Evolutionary conservation across 2,888 invertebrate species (phyloP).

Genomic region (Macrophya annulata): DNA sequence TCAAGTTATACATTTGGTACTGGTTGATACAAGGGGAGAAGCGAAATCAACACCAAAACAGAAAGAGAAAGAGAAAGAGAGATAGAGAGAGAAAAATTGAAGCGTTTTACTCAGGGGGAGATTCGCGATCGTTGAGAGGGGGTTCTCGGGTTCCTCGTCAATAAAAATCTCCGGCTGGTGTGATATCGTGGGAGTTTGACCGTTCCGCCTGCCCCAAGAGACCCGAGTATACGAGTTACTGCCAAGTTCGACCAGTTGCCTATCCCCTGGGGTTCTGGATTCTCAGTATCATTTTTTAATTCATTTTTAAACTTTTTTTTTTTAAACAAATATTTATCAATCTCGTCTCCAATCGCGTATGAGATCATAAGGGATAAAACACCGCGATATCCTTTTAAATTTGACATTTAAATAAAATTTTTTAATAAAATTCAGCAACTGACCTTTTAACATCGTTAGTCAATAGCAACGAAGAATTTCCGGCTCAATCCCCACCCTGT

Average conservation of each 20-base stretch:
- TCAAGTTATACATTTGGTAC: neutral
- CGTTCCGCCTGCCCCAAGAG: constrained; percentile 55
- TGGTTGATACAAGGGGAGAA: neutral
- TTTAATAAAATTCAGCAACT: neutral
- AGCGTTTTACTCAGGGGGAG: constrained; percentile 8
- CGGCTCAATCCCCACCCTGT: neutral
- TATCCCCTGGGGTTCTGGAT: constrained; percentile 65
- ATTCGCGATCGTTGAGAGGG: constrained; percentile 63
- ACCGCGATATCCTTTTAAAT: neutral
- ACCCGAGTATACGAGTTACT: constrained; percentile 52
- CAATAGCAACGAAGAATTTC: neutral
- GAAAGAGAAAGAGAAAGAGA: constrained; percentile 20
- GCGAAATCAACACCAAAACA: neutral
- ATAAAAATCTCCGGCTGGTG: constrained; percentile 14
- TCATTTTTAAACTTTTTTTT: neutral
- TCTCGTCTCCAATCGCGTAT: neutral
- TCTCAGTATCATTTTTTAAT: constrained; percentile 6
- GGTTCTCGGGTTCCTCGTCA: constrained; percentile 11
- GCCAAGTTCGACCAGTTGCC: constrained; percentile 75
- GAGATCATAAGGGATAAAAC: neutral
- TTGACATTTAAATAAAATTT: neutral
- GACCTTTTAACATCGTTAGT: neutral
- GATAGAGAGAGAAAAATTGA: constrained; percentile 29
- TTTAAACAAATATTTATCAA: neutral
- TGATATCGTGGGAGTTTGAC: constrained; percentile 38